Evolutionary conservation across 1,140 invertebrate genomes (phyloP).

Genomic region (Drosophila grimshawi): DNA sequence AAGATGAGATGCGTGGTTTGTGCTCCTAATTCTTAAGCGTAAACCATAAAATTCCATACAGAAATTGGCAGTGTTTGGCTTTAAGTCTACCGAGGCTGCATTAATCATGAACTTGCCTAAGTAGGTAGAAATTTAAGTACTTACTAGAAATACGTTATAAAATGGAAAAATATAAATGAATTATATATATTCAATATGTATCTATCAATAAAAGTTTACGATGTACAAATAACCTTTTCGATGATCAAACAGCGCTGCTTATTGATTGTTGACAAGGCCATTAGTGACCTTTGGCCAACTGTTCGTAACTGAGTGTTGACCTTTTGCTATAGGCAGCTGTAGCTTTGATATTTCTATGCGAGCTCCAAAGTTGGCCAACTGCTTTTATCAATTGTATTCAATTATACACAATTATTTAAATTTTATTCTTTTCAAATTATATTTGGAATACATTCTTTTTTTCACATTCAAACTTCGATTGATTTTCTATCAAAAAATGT

Average conservation of each 20-base stretch:
- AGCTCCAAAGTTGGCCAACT: too few relatives aligned
- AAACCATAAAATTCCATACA: slow-evolving; percentile 24
- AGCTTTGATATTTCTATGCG: too few relatives aligned
- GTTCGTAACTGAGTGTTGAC: neutral
- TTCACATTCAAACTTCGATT: too few relatives aligned
- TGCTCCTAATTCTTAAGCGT: slow-evolving; percentile 31
- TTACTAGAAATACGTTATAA: too few relatives aligned
- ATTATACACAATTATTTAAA: too few relatives aligned
- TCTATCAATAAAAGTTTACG: too few relatives aligned
- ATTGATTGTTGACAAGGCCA: neutral
- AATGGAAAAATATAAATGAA: too few relatives aligned
- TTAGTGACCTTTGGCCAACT: neutral
- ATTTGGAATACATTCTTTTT: too few relatives aligned
- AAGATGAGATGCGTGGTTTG: slow-evolving; percentile 42
- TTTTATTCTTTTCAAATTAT: too few relatives aligned
- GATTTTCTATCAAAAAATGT: too few relatives aligned
- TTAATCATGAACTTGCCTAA: slow-evolving; percentile 21
- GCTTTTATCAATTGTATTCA: too few relatives aligned
- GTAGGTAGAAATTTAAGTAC: neutral
- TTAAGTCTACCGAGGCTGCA: slow-evolving; percentile 8
- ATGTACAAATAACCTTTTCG: neutral
- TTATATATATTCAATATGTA: too few relatives aligned
- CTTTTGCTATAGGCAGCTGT: neutral
- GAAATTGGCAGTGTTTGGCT: neutral
- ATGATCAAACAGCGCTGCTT: neutral